Evolutionary conservation across 2,888 invertebrate genomes (phyloP), one percentile per base, ranked within the genome.

Genomic region (Melanotus villosus): DNA sequence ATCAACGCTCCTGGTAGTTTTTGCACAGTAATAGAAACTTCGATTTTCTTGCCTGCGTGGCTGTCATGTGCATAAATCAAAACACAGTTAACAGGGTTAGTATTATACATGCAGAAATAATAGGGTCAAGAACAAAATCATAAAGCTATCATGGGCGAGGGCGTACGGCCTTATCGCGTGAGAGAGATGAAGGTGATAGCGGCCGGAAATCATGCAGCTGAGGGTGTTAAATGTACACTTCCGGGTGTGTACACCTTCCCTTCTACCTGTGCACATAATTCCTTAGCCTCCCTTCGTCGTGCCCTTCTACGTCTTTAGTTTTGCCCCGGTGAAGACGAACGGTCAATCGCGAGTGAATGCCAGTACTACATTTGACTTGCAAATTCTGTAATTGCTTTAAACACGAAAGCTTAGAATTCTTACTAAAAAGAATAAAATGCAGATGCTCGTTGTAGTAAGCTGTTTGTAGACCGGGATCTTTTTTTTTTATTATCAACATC

Each of bases 151-250:
- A 66, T 63, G 69, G 32, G 56, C 41, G 58, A 43, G 71, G 71
- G 63, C 57, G 65, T 47, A 26, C 45, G 32, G 41, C 63, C 73
- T 75, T 73, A 77, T 78, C 76, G 79, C 78, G 78, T 78, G 77
- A 75, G 77, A 76, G 72, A 68, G 68, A 69, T 70, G 43, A 65
- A 60, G 68, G 66, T 68, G 71, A 73, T 72, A 73, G 70, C 66
- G 72, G 69, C 74, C 76, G 79, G 78, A 79, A 78, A 71, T 78
- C 71, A 71, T 68, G 75, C 75, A 76, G 75, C 73, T 72, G 72
- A 76, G 77, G 76, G 80, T 79, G 80, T 77, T 81, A 80, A 81
- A 78, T 74, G 78, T 72, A 73, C 78, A 80, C 78, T 80, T 81
- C 81, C 81, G 78, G 76, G 60, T 66, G 66, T 68, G 68, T 67